Percentiles rank a stretch among this genome's conserved stretches.
These are phyloP conservation scores for Phataginus tricuspis DNA, from an alignment of 2,797 vertebrate genomes.

Conservation along the genomic window DNA sequence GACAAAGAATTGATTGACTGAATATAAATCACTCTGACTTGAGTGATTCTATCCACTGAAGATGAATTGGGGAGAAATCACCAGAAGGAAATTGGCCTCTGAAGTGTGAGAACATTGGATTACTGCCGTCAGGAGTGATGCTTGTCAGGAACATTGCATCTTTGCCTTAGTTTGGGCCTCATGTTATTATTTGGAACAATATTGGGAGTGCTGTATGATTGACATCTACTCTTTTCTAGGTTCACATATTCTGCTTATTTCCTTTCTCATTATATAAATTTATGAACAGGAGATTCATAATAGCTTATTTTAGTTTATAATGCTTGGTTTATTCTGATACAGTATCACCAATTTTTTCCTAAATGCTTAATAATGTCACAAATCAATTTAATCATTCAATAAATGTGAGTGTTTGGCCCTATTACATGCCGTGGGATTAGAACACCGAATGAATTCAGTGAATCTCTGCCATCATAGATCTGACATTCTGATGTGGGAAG, in stretches of 20 bases:
- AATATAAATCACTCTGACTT: constrained; percentile 73
- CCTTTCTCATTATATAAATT: not conserved
- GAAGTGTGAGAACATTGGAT: constrained; percentile 68
- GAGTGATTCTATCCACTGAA: constrained; percentile 72
- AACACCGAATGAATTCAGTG: not conserved
- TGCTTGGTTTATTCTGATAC: constrained; percentile 4
- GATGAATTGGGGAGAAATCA: constrained; percentile 65
- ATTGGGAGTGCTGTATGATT: not conserved
- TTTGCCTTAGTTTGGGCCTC: not conserved
- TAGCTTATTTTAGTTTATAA: not conserved
- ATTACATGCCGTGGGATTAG: not conserved
- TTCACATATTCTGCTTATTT: not conserved
- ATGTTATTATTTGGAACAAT: not conserved
- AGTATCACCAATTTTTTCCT: not conserved
- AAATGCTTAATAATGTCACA: not conserved
- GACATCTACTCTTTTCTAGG: not conserved
- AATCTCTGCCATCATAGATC: not conserved
- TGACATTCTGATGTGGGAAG: not conserved
- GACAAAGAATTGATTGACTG: constrained; percentile 76
- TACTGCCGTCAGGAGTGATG: constrained; percentile 67
- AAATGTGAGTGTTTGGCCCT: not conserved
- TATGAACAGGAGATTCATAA: not conserved
- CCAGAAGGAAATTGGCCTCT: constrained; percentile 71
- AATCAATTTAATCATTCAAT: not conserved
- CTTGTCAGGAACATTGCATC: constrained; percentile 57